These are phyloP conservation scores for Augochlora pura DNA, from an alignment of 1,140 invertebrate genomes.

Conservation along the genomic window DNA sequence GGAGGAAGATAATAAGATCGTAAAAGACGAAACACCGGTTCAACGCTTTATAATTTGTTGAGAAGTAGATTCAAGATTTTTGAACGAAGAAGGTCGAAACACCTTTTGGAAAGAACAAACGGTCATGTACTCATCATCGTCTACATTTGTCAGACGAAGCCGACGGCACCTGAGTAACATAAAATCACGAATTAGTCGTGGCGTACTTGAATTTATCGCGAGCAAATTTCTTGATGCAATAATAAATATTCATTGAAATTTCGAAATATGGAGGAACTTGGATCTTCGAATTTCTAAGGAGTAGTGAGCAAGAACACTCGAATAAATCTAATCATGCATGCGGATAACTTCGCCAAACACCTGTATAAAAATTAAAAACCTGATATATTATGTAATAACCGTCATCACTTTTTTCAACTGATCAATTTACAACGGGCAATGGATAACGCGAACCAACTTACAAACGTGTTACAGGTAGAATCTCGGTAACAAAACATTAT, in stretches of 20 bases:
- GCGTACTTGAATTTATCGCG: neutral
- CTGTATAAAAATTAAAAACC: slow-evolving; percentile 34
- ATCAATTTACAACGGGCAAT: slow-evolving; percentile 6
- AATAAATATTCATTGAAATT: neutral
- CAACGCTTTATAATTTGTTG: too few relatives aligned
- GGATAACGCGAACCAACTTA: slow-evolving; percentile 20
- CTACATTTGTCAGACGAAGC: neutral
- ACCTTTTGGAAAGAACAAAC: neutral
- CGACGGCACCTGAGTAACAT: slow-evolving; percentile 1
- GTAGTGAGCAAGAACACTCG: neutral
- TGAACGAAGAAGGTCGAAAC: neutral
- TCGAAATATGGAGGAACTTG: slow-evolving; percentile 9
- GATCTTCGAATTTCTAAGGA: slow-evolving; percentile 7
- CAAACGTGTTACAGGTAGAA: slow-evolving; percentile 18
- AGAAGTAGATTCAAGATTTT: neutral
- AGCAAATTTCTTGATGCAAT: neutral
- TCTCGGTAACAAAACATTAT: slow-evolving; percentile 36
- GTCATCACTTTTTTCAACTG: too few relatives aligned
- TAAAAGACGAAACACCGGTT: too few relatives aligned
- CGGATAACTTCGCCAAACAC: neutral
- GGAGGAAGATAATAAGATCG: neutral
- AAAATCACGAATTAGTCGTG: slow-evolving; percentile 21
- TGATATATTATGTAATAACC: neutral
- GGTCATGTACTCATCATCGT: too few relatives aligned
- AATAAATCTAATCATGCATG: slow-evolving; percentile 7